Base-by-base conservation (phyloP, 2,797 vertebrate species). In the Danio albolineatus region DNA sequence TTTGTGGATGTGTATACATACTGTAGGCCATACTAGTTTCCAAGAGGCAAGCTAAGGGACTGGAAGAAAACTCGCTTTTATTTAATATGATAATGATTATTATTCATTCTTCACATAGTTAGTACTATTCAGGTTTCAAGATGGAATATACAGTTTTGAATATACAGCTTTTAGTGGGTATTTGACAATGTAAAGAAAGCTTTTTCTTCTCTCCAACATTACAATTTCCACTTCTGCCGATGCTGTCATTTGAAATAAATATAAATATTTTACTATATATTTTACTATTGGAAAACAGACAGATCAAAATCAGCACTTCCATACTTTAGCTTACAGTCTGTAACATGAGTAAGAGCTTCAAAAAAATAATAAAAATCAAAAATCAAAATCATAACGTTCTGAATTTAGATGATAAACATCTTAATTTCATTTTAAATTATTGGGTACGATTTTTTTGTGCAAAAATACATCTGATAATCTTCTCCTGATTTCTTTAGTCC, bases 401-500 rank as follows among this genome's bases (percentile, higher is more conserved):
- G 17, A 49, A 4, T 39, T 44, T 12, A 7, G 14, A 13, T 17
- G 9, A 48, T 19, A 75, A 2, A 43, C 41, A 62, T 17, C 72
- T 5, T 19, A 43, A 39, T 5, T 28, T 6, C n/a, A 5, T 13
- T 67, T 43, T 44, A 16, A 10, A 74, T 54, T 10, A 38, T 59
- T 21, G 44, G 10, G 39, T 28, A 8, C 13, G 10, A 39, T 44
- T 59, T 80, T 56, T 46, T 48, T 28, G 41, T 10, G 19, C 2
- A 48, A 46, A 56, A 43, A 73, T 28, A 46, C 5, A 51, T 36
- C 44, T 59, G 57, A 9, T 16, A 84, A 14, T 43, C 49, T 44
- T n/a, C 10, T 64, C 9, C 71, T 81, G 19, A 86, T 84, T 53
- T 80, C 80, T 46, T 86, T 86, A 36, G 65, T 86, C 36, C 78